These are phyloP conservation scores for Drosophila melanica DNA, from an alignment of 1,140 invertebrate species.

Conservation along the genomic window DNA sequence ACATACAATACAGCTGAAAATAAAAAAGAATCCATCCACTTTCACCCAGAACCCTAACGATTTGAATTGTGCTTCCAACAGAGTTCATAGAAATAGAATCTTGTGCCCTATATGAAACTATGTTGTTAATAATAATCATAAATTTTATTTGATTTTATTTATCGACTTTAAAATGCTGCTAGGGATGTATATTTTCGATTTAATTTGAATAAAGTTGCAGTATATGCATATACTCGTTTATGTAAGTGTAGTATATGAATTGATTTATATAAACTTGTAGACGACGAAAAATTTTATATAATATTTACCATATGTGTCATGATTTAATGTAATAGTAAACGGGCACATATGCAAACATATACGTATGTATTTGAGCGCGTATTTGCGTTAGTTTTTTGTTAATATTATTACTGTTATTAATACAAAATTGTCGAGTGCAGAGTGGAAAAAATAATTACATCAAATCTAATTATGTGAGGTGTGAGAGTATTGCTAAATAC, in stretches of 20 bases:
- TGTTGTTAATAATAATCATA: conserved; percentile 73
- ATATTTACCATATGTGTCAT: conserved; percentile 52
- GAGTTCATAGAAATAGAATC: neutral
- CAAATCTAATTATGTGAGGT: conserved; percentile 17
- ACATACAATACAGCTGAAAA: conserved; percentile 18
- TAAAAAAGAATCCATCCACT: neutral
- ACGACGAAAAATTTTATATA: conserved; percentile 65
- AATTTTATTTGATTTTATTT: conserved; percentile 72
- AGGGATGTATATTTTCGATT: conserved; percentile 76
- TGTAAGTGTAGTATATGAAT: conserved; percentile 49
- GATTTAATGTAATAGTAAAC: conserved; percentile 14
- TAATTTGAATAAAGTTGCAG: conserved; percentile 73
- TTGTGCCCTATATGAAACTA: conserved; percentile 47
- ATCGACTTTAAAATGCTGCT: conserved; percentile 77
- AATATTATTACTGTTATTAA: conserved; percentile 6
- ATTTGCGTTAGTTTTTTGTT: conserved; percentile 13
- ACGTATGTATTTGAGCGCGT: conserved; percentile 22
- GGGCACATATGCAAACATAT: neutral
- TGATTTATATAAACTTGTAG: conserved; percentile 60
- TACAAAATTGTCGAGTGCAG: conserved; percentile 30
- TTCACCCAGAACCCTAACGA: conserved; percentile 49
- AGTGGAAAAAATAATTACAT: conserved; percentile 42
- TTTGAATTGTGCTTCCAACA: conserved; percentile 77
- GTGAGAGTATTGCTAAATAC: neutral
- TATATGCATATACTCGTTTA: conserved; percentile 43